Evolutionary conservation across 2,113 vertebrate species (phyloP), one percentile per base, ranked within the genome.

Genomic region (Fukomys damarensis): DNA sequence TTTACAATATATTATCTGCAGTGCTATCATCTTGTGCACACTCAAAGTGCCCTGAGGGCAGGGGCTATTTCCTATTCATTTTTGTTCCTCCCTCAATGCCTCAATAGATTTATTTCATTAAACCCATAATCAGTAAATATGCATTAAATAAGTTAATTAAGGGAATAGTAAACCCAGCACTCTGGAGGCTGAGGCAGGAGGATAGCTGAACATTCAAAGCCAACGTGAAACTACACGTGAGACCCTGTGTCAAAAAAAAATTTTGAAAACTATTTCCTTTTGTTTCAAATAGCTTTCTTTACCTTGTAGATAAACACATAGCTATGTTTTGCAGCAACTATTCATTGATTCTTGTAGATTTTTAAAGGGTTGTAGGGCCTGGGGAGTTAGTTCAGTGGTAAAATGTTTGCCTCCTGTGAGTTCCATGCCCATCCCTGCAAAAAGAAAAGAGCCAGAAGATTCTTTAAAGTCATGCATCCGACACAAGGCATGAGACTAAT

Each of bases 271-370:
- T 24, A 89, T 76, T 80, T 84, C 65, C 54, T 81, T 86, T 82
- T 38, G 11, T 32, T 72, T 65, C 76, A 65, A 56, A 6, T 19
- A 7, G 12, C 8, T 72, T 56, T 52, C 14, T 90, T 85, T 85
- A 58, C 52, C 74, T 89, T 68, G 72, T 58, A 59, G n/a, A 87
- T 92, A 11, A 32, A 43, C 30, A 38, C 11, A 63, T 7, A 77
- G 58, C 24, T 89, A n/a, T 70, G 61, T 35, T 83, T 41, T 65
- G 1, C 38, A 82, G n/a, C 16, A 72, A 12, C 30, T 82, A 2
- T 63, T 82, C 76, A 56, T 91, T n/a, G n/a, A n/a, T n/a, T n/a
- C n/a, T n/a, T 91, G 91, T 89, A 82, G 52, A 86, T 28, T 54
- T 94, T 65, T 86, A 79, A 70, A 95, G 74, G 19, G 28, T 58